These are phyloP conservation scores for Trinorchestia longiramus DNA, from an alignment of 1,140 invertebrate genomes.

Conservation along the genomic window DNA sequence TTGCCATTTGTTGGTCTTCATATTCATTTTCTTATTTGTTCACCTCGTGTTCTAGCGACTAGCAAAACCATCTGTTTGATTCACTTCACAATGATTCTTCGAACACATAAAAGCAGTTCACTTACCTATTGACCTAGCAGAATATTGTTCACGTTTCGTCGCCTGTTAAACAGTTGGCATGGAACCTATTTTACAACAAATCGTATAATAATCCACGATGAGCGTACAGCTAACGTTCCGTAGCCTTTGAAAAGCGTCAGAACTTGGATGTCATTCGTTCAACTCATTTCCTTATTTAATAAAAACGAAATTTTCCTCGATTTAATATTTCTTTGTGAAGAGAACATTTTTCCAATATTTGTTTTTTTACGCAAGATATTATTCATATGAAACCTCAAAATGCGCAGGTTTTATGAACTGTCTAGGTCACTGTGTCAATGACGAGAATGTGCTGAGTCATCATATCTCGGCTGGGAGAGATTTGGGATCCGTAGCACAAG, in stretches of 20 bases:
- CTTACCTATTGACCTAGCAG: neutral
- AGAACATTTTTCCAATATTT: neutral
- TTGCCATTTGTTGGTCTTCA: neutral
- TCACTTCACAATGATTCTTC: neutral
- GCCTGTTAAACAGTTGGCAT: neutral
- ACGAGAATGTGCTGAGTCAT: constrained; percentile 1
- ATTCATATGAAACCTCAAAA: neutral
- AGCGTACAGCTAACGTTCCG: neutral
- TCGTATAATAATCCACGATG: neutral
- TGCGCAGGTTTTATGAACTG: neutral
- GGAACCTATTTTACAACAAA: neutral
- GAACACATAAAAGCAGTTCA: neutral
- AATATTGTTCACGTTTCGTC: neutral
- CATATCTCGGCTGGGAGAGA: neutral
- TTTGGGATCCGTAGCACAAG: neutral
- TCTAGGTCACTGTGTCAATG: neutral
- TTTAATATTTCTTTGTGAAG: neutral
- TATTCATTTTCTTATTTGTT: neutral
- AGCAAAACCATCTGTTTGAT: neutral
- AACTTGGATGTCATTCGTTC: neutral
- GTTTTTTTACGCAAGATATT: neutral
- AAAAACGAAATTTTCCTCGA: neutral
- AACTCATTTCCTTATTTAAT: neutral
- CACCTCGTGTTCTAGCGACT: neutral
- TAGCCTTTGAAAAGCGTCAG: neutral